Evolutionary conservation across 2,113 vertebrate genomes (phyloP), one percentile per base, ranked within the genome.

Genomic region (Anser cygnoides): DNA sequence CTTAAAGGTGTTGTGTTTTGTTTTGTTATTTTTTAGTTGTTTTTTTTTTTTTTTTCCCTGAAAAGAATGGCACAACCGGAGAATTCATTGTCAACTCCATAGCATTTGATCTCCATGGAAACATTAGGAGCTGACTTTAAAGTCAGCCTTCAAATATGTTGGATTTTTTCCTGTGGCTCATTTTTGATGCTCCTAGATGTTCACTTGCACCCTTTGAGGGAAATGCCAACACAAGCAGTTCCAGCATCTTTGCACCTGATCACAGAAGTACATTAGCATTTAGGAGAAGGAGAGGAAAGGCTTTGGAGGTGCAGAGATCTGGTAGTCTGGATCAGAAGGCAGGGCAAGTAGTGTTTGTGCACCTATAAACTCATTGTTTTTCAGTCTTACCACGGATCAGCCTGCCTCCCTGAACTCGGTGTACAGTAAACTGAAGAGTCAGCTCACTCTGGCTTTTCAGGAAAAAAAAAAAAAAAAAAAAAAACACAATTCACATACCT

Each of bases 101-200:
- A 84, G 78, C 55, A 83, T 94, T 95, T 94, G 77, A 97, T 97
- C 91, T 86, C 97, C 86, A 97, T 95, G 94, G 97, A 96, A 97
- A 97, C 93, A 71, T 80, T 68, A 87, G 46, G 67, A 92, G 84
- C 85, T 87, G 86, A 90, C 95, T 96, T 96, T 92, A 96, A 93
- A 97, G 91, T 82, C 90, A 90, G 33, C 89, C 93, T 97, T 95
- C 94, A 95, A 88, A 90, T 65, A 33, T 22, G 66, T 55, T 44
- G 50, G 33, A 31, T 63, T 39, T 71, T 71, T 67, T 9, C 62
- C 61, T 20, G 11, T 84, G 49, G n/a, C 57, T 97, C 10, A 10
- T 95, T 87, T 88, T 41, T 93, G 78, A 85, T 94, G 52, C 84
- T 97, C 75, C 85, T 85, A 87, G 49, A 80, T 65, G 58, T 83